Base-by-base conservation (phyloP, 1,140 invertebrate species). In the Fopius arisanus region DNA sequence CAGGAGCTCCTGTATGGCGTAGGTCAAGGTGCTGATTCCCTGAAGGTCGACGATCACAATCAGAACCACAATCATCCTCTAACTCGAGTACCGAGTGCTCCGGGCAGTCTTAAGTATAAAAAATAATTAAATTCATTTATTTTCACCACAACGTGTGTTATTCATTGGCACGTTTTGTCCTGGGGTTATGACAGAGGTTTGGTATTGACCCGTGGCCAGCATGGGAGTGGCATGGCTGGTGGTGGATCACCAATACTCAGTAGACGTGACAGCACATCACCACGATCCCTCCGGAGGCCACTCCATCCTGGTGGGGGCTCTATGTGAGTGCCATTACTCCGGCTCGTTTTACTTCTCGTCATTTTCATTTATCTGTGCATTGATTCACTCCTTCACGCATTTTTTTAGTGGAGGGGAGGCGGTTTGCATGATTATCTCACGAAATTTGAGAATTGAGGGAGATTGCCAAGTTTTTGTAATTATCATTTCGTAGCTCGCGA, bases 51-150 rank as follows among this genome's bases (percentile, higher is more conserved):
- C 4, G 84, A 88, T 73, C 84, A 86, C 16, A 84, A 81, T 79
- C 84, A 88, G 69, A 86, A 85, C 77, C 81, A 87, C 67, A 87
- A 87, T 78, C 83, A 89, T 79, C 90, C 91, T n/a, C 83, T 93
- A n/a, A 89, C 90, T 16, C 87, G 92, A 73, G 91, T 93, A 23
- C 92, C 92, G 19, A 93, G 92, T 82, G 92, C 92, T 31, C 92
- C 92, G 23, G 92, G 92, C 70, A 90, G 89, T 78, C 83, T 91
- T 70, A 91, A 90, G 90, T 91, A 84, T 84, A 85, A 73, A 70
- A 67, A 40, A 31, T 29, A 67, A 19, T 67, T 43, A 59, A 19
- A 1, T 6, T 31, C 0, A 65, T 65, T 65, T 65, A 65, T 40
- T 48, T 62, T 63, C 3, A 16, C 33, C 23, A n/a, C n/a, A 40